phyloP scores from a whole-genome alignment of 1,140 invertebrate species.

The Schlechtendalia chinensis region DNA sequence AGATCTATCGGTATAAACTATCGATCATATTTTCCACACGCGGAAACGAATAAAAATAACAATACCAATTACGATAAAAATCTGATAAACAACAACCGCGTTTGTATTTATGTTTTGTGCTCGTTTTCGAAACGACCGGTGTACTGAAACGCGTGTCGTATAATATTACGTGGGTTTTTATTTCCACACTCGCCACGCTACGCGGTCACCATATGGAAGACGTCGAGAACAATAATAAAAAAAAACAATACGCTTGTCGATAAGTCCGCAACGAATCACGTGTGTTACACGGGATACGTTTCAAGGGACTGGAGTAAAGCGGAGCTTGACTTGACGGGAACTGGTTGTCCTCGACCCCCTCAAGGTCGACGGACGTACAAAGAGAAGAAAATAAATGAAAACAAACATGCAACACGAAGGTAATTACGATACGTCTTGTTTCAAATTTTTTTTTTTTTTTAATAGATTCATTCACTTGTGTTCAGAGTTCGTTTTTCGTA shows the following conservation, averaged over 20 bases:
- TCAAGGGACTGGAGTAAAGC: conserved; percentile 20
- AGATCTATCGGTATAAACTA: too few species aligned
- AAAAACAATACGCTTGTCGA: too few species aligned
- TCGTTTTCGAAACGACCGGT: too few species aligned
- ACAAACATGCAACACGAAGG: conserved; percentile 44
- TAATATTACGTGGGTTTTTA: too few species aligned
- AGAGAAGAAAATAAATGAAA: conserved; percentile 30
- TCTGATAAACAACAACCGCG: too few species aligned
- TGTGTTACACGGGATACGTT: neutral
- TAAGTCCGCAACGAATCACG: too few species aligned
- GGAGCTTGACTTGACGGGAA: conserved; percentile 21
- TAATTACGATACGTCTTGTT: conserved; percentile 36
- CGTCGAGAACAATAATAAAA: neutral
- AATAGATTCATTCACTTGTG: conserved; percentile 19
- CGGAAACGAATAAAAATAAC: too few species aligned
- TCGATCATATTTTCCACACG: too few species aligned
- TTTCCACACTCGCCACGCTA: neutral
- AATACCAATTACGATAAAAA: too few species aligned
- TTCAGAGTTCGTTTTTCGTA: conserved; percentile 2
- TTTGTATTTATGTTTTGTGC: too few species aligned
- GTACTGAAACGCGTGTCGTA: too few species aligned
- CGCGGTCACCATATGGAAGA: neutral
- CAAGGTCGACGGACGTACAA: conserved; percentile 36
- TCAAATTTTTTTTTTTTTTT: conserved; percentile 9
- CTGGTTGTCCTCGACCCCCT: conserved; percentile 45